These are phyloP conservation scores for Myodes glareolus DNA, from an alignment of 2,113 vertebrate genomes.

Conservation along the genomic window DNA sequence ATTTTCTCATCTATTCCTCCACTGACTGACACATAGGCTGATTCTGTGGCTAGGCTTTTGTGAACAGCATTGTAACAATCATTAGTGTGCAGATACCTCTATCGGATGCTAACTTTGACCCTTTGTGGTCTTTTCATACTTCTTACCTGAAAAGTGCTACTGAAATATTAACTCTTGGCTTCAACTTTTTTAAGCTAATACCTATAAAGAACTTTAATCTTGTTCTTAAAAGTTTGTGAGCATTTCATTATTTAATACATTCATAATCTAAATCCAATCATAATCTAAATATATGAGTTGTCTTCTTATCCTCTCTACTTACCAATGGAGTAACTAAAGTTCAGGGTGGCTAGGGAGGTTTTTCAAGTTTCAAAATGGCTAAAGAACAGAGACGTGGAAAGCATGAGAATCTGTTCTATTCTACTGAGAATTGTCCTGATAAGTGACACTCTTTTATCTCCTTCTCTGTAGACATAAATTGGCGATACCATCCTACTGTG, in stretches of 20 bases:
- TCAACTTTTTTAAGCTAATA: not conserved
- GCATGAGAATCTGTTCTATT: not conserved
- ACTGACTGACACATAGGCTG: not conserved
- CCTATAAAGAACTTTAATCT: not conserved
- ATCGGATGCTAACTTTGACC: not conserved
- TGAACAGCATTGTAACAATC: not conserved
- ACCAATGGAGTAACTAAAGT: not conserved
- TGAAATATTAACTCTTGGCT: not conserved
- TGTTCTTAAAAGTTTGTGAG: not conserved
- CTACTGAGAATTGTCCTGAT: not conserved
- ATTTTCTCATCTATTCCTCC: not conserved
- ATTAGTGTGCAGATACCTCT: no score
- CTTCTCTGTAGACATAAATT: not conserved
- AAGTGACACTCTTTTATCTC: not conserved
- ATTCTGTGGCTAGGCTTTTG: not conserved
- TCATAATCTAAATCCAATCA: not conserved
- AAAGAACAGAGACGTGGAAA: not conserved
- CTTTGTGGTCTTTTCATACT: not conserved
- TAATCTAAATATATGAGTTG: not conserved
- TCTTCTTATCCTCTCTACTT: not conserved
- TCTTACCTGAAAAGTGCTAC: not conserved
- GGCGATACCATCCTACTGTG: not conserved
- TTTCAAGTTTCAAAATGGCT: not conserved
- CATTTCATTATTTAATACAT: not conserved
- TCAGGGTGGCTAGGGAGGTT: not conserved